phyloP scores from a whole-genome alignment of 2,113 vertebrate genomes.

The Galbula dea region DNA sequence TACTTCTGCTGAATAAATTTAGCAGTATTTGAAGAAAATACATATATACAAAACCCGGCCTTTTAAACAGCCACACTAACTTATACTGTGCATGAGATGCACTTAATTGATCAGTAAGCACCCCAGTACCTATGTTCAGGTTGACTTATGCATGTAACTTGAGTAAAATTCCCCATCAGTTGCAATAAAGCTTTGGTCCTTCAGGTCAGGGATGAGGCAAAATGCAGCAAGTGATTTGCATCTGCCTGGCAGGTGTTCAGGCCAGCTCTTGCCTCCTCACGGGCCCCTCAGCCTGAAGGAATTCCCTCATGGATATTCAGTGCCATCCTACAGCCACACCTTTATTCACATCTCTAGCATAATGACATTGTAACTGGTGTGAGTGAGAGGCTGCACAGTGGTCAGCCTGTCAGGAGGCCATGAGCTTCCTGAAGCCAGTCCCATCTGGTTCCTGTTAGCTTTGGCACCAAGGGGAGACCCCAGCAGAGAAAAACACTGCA shows the following conservation, averaged over 20 bases:
- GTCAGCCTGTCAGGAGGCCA: accelerated
- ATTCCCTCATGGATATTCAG: neutral
- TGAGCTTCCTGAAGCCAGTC: accelerated
- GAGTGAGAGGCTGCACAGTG: accelerated
- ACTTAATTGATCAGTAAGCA: neutral
- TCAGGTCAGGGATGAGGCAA: neutral
- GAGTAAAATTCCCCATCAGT: accelerated
- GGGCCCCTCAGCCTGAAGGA: accelerated
- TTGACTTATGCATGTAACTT: neutral
- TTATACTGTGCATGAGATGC: neutral
- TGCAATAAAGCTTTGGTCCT: neutral
- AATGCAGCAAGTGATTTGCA: neutral
- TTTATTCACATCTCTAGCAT: neutral
- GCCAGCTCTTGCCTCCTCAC: neutral
- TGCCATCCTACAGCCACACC: neutral
- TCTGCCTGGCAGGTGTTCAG: accelerated
- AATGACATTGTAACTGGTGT: accelerated
- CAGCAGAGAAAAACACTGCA: accelerated
- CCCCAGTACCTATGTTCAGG: neutral
- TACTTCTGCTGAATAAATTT: neutral
- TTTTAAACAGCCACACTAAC: neutral
- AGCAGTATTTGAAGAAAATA: neutral
- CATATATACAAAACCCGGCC: neutral
- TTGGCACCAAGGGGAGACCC: accelerated
- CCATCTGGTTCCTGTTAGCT: accelerated